Percentiles rank a stretch among this genome's conserved stretches.
Evolutionary conservation across 2,797 vertebrate genomes (phyloP).

Genomic region (Anguilla megastoma): DNA sequence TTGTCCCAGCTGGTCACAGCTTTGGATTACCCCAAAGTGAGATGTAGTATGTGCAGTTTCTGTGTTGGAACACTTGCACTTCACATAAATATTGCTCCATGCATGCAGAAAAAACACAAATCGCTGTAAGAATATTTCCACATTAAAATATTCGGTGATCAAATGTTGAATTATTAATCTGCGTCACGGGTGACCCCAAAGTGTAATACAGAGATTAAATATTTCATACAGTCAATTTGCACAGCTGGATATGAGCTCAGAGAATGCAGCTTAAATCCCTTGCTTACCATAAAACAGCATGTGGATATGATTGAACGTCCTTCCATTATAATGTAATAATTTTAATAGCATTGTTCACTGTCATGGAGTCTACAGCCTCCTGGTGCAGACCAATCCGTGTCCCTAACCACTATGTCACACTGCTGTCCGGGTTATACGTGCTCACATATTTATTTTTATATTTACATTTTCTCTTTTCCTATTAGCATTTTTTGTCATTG

Average conservation of each 20-base stretch:
- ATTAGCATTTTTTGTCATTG: background rate
- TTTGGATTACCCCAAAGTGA: background rate
- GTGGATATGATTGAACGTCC: background rate
- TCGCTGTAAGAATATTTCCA: background rate
- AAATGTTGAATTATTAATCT: background rate
- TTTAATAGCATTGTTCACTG: background rate
- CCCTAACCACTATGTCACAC: background rate
- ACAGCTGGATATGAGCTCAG: background rate
- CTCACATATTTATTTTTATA: background rate
- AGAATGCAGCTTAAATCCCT: background rate
- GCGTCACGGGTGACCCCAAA: background rate
- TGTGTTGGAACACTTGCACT: background rate
- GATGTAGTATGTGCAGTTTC: background rate
- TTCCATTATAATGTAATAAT: background rate
- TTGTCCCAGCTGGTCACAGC: background rate
- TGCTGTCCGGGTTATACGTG: background rate
- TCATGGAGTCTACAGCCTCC: background rate
- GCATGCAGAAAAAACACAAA: background rate
- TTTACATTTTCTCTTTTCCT: background rate
- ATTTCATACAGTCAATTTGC: background rate
- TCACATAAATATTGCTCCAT: background rate
- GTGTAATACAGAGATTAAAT: background rate
- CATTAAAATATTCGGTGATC: background rate
- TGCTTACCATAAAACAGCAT: background rate
- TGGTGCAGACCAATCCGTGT: background rate